phyloP scores from a whole-genome alignment of 2,888 invertebrate species.

The Rhagonycha fulva region DNA sequence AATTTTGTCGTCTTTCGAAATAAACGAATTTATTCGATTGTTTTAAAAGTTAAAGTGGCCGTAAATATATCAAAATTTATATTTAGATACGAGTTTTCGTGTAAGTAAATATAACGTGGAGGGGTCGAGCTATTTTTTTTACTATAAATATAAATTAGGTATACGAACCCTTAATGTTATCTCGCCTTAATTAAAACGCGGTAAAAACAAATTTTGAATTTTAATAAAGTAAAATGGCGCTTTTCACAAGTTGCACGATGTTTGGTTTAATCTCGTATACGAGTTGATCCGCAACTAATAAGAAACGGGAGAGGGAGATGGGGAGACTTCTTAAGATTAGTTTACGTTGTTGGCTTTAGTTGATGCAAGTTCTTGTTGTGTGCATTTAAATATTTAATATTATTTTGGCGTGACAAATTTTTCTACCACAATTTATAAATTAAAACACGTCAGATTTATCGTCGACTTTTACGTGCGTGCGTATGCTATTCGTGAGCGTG shows the following conservation, averaged over 20 bases:
- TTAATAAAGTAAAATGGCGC: neutral
- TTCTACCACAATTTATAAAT: neutral
- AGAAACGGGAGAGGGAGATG: slow-evolving; percentile 34
- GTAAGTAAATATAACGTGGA: neutral
- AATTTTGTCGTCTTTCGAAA: neutral
- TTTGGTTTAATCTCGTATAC: neutral
- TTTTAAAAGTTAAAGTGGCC: neutral
- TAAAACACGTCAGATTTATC: neutral
- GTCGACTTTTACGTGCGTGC: neutral
- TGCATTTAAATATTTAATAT: neutral
- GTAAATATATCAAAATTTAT: neutral
- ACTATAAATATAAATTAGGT: neutral
- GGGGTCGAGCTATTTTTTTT: neutral
- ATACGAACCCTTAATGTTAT: neutral
- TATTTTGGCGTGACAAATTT: neutral
- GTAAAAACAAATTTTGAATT: neutral
- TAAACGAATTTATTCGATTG: neutral
- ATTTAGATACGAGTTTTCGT: neutral
- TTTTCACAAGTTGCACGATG: neutral
- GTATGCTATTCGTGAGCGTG: neutral
- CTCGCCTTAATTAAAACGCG: neutral
- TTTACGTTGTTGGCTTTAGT: slow-evolving; percentile 1
- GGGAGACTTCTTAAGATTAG: slow-evolving; percentile 37
- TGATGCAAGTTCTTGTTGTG: neutral
- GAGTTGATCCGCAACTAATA: slow-evolving; percentile 14